Base-by-base conservation (phyloP, 2,888 invertebrate genomes). In the Periphyllus acericola region DNA sequence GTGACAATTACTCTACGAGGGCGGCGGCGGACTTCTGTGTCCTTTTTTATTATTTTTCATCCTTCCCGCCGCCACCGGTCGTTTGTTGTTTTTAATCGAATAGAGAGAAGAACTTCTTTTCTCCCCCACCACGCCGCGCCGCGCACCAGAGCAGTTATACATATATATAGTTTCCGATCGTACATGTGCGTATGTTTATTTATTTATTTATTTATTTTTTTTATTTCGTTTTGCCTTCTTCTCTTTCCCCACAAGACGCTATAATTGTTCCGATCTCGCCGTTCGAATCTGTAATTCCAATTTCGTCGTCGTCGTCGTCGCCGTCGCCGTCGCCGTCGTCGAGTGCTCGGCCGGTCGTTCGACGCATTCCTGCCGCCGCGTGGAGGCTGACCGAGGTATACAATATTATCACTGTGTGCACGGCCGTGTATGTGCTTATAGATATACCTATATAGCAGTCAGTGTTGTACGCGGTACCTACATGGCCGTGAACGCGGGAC, bases 261-360 rank as follows among this genome's bases (percentile, higher is more conserved):
- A 46, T 82, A 71, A 68, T 85, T 71, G 85, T 85, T 72, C 78
- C 76, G 78, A 68, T 85, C 78, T 85, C 78, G 68, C 78, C 71
- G 85, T 36, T 85, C 71, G 79, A 85, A 85, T 85, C 66, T 85
- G 78, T 85, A 78, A 85, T 85, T 78, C 85, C 85, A 32, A 85
- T 79, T 78, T 36, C 71, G 78, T 85, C 25, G 76, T 36, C 71
- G 78, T 85, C n/a, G 78, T 66, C 66, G 40, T n/a, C n/a, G n/a
- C n/a, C n/a, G n/a, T n/a, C n/a, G 85, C 29, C 71, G 78, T 85
- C 25, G 76, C 55, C 71, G 78, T 85, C n/a, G 78, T 66, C 66
- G 40, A n/a, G 36, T 32, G 75, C 17, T 21, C 52, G 72, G 52
- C 55, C 21, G 60, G 36, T 66, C 80, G 32, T 75, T 32, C 36